Evolutionary conservation across 2,113 vertebrate species (phyloP), one percentile per base, ranked within the genome.

Genomic region (Phaethon lepturus): DNA sequence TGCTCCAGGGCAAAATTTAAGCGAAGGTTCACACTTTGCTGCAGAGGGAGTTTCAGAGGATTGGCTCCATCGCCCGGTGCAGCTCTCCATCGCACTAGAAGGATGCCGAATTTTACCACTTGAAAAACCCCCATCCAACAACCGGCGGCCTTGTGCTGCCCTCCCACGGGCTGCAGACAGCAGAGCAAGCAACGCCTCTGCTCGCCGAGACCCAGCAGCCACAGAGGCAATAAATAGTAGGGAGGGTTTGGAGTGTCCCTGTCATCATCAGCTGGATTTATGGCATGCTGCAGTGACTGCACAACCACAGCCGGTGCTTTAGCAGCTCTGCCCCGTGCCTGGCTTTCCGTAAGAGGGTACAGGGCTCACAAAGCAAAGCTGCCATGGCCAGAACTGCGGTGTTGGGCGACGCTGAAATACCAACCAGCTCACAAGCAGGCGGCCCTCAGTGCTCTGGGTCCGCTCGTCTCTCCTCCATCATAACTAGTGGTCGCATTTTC

Each of bases 121-220:
- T 23, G 23, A 38, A n/a, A 38, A 81, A 20, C 6, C 6, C 24
- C 3, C 18, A 9, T 7, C 35, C 49, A 19, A 18, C n/a, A 50
- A 50, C 13, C 9, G 10, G 38, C 11, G n/a, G 81, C 73, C 49
- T 66, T 33, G 63, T 96, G 93, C 96, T 93, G 96, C 96, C 96
- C 96, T 88, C 96, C 85, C 44, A 68, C 17, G 96, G 93, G 69
- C 83, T 14, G 17, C 9, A 2, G n/a, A 8, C 10, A 16, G n/a
- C 63, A n/a, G 47, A 92, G 86, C 38, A 62, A 83, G 20, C 47
- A 12, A 12, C 50, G 13, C 15, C n/a, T 26, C 74, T 3, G 56
- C 79, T 26, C n/a, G 4, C 71, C 6, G 1, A 20, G 67, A 26
- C 7, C 19, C 42, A 6, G 47, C 42, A 50, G 18, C 11, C 67